Base-by-base conservation (phyloP, 2,113 vertebrate genomes). In the Nibea albiflora region DNA sequence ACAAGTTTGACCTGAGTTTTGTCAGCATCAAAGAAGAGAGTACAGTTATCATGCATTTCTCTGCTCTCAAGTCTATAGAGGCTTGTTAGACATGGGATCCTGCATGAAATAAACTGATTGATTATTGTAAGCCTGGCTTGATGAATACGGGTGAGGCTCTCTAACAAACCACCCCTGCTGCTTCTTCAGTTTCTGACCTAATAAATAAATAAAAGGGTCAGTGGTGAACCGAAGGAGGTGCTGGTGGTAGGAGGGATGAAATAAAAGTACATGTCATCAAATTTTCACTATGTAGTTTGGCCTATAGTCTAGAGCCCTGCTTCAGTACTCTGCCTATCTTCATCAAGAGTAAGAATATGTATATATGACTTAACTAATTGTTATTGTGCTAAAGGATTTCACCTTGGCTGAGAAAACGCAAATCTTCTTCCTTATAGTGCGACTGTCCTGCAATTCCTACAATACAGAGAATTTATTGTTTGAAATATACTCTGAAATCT, bases 381-480 rank as follows among this genome's bases (percentile, higher is more conserved):
- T 46, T 46, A 46, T 65, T 42, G 26, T 22, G 11, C 71, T 35
- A 12, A 42, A 39, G n/a, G 19, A 20, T 20, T 39, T 61, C 6
- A 28, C 44, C 26, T 66, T 49, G 63, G 54, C 22, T 35, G 20
- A 62, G 15, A 42, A 31, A 65, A 26, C 53, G 19, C 10, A 2
- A 22, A 19, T 31, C 15, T 49, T 11, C 35, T 44, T 60, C 5
- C 50, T 52, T 17, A 44, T 22, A 0, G 62, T 24, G 60, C 14
- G 5, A 22, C 35, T 24, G 10, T 56, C 71, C 66, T 57, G 28
- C 5, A 3, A 58, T 71, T 78, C 4, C 50, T 52, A 68, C 9
- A 53, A 75, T 54, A 57, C 10, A 14, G 31, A 54, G 39, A 72
- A 72, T 63, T 9, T 31, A 47, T 35, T 39, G 54, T 39, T 65